Evolutionary conservation across 2,888 invertebrate genomes (phyloP), one percentile per base, ranked within the genome.

Genomic region (Mactromeris polynyma): DNA sequence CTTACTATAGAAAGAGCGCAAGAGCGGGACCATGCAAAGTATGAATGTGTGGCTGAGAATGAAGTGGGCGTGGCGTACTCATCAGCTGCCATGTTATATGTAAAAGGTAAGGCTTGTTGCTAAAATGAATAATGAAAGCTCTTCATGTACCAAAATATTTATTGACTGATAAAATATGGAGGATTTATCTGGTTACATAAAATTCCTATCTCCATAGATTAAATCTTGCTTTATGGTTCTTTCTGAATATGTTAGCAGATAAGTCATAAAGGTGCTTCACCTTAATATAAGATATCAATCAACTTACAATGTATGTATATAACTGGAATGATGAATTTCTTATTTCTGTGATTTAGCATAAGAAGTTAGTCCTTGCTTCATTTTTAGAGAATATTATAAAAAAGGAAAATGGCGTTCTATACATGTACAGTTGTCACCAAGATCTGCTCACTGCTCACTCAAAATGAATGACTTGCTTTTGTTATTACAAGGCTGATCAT

Each of bases 41-140:
- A 99, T 97, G 99, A 99, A 97, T 99, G 99, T 97, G 98, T 99
- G 78, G 99, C 99, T 0, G 99, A 99, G 96, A 99, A 99, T 97
- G 97, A 98, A 4, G 98, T 98, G 88, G 99, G 99, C 86, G 99
- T 99, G 0, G 99, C 99, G 96, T 98, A 98, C 97, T 99, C 99
- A 0, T 98, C 98, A 96, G 95, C 96, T 19, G 98, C 98, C 38
- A 98, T 98, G 95, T 97, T 99, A 82, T 99, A 99, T 97, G 99
- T 99, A 90, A 99, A 98, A 98, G 98, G 98, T 98, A 97, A 97
- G 96, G 90, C 58, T n/a, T 19, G 14, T 58, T n/a, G 2, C 6
- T 64, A 26, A 64, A 64, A n/a, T 54, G 2, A 54, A 54, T 54
- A 54, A 21, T 21, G 58, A 64, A 64, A 64, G 26, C 58, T 26